Base-by-base conservation (phyloP, 2,797 vertebrate genomes). In the Onychomys torridus region DNA sequence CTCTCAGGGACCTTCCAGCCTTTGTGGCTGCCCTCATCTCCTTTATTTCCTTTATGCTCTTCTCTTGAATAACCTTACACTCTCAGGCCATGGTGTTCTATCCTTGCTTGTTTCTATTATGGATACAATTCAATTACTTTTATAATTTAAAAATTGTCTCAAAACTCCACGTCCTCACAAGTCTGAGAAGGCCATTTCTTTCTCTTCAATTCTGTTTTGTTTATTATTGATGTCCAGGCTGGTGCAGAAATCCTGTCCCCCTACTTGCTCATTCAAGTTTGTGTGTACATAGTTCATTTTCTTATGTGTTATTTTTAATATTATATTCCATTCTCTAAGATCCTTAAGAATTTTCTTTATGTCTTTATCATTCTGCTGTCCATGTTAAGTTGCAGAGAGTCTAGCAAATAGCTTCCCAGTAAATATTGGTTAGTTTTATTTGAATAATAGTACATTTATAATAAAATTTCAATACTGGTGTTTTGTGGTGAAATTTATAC, bases 141-240 rank as follows among this genome's bases (percentile, higher is more conserved):
- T 63, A 87, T 93, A 63, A 91, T 59, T 69, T 79, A 93, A 96
- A 79, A 49, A 12, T 84, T 92, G 8, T 55, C 61, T 79, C 49
- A 83, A 94, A 81, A 75, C 5, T 67, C 76, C 40, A 71, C 57
- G 21, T 78, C 29, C 25, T 76, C 16, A 32, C 40, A 90, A 59
- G 14, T 25, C 75, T 88, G 69, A 92, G 94, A 79, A 90, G 27
- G 37, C 6, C 0, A 4, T 23, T 79, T n/a, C 6, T 40, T 92
- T 82, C 7, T 76, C 55, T 52, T 40, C 27, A 17, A 2, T 79
- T 52, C 40, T 43, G 19, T 43, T n/a, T 83, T 34, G 3, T 71
- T 77, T 46, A 11, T 71, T 37, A 52, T 57, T 16, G 3, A 52
- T 5, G 2, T 10, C 27, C 4, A 10, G 63, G 23, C 46, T 34